Evolutionary conservation across 1,140 invertebrate species (phyloP), one percentile per base, ranked within the genome.

Genomic region (Heliconius melpomene): DNA sequence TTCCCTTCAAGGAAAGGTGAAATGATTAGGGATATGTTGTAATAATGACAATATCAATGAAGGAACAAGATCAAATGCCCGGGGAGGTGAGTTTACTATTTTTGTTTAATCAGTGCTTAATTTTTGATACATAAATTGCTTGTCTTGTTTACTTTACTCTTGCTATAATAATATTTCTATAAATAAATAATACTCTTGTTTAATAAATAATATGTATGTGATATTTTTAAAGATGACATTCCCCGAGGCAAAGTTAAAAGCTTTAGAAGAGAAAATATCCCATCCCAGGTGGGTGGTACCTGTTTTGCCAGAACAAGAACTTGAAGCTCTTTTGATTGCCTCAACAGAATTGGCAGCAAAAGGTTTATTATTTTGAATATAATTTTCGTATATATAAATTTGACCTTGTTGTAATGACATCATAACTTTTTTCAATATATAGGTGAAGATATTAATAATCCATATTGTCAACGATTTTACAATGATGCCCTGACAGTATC

Each of bases 211-310:
- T 7, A 66, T 66, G 60, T 66, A 13, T 29, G 11, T 16, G 26
- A 5, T 66, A 66, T 29, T 26, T 66, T 66, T 66, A 66, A 77
- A 94, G 93, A 94, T 93, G 87, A 82, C 81, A 78, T 99, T 99
- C 96, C 98, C 98, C 79, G 95, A 97, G 87, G 96, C 96, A 73
- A 98, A 99, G 94, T 95, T 99, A 87, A 96, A 96, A 78, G 96
- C 97, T 83, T 95, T 99, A 85, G 98, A 99, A 95, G 98, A 99
- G 94, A 99, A 99, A 96, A 99, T 99, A 91, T 97, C 97, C 80
- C 97, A 96, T 95, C 97, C 98, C 81, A 96, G 98, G 88, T 99
- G 99, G 99, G 98, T 99, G 75, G 98, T 99, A 29, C 99, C 98
- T 66, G 98, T 99, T 54, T 95, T 99, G 86, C 98, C 98, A 8